These are phyloP conservation scores for Plectrocnemia conspersa DNA, from an alignment of 1,140 invertebrate species.

Conservation along the genomic window DNA sequence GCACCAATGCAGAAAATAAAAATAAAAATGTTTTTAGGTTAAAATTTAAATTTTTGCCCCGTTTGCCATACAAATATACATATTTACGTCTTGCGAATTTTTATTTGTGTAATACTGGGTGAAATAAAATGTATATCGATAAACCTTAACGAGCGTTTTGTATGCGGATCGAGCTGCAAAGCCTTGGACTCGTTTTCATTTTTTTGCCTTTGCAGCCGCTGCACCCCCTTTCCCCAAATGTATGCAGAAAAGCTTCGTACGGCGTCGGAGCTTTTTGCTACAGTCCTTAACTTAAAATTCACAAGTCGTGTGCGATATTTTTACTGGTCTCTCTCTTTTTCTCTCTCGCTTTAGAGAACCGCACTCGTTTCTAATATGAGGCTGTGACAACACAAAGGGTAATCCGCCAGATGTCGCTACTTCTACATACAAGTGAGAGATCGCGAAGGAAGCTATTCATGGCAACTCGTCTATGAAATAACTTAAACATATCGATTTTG, in stretches of 20 bases:
- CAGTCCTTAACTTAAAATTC: slow-evolving; percentile 20
- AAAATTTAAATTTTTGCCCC: too few relatives aligned
- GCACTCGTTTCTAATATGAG: slow-evolving; percentile 19
- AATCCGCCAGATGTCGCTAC: slow-evolving; percentile 29
- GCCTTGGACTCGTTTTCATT: too few relatives aligned
- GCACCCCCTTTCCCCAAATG: neutral
- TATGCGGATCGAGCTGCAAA: slow-evolving; percentile 1
- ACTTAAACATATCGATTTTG: slow-evolving; percentile 25
- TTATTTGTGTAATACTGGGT: too few relatives aligned
- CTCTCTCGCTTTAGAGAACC: too few relatives aligned
- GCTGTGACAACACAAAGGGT: slow-evolving; percentile 13
- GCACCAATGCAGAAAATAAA: too few relatives aligned
- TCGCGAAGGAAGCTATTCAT: slow-evolving; percentile 16
- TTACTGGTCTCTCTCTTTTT: slow-evolving; percentile 7
- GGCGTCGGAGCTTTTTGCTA: slow-evolving; percentile 5
- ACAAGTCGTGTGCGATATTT: slow-evolving; percentile 24
- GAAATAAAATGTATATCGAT: too few relatives aligned
- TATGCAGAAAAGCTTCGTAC: neutral
- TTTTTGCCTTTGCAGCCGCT: slow-evolving; percentile 1
- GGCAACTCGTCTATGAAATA: slow-evolving; percentile 23
- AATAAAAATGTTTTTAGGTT: too few relatives aligned
- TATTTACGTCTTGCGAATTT: too few relatives aligned
- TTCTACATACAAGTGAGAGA: slow-evolving; percentile 31
- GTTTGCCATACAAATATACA: too few relatives aligned
- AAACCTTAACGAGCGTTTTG: slow-evolving; percentile 2